A percentile compares a stretch with the other conserved stretches of the same genome.
These are phyloP conservation scores for Eubasilissa regina DNA, from an alignment of 1,140 invertebrate genomes.

Conservation along the genomic window DNA sequence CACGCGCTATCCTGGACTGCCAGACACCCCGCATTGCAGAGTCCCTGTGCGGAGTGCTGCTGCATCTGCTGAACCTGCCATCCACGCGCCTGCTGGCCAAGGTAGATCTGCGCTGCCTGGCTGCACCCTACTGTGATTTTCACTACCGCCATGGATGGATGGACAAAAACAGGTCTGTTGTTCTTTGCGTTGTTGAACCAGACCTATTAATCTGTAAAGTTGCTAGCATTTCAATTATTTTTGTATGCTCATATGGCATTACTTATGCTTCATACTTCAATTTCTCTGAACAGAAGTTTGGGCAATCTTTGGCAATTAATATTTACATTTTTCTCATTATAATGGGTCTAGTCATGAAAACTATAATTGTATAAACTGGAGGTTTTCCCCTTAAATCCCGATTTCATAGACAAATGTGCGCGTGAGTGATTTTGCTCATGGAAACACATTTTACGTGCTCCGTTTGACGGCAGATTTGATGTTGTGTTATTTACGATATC, in stretches of 20 bases:
- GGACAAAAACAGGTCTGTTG: slow-evolving; percentile 72
- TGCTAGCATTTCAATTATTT: not conserved
- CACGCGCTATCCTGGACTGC: slow-evolving; percentile 86
- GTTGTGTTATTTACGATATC: no score
- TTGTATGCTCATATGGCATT: not conserved
- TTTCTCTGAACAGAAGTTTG: not conserved
- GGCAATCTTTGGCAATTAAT: no score
- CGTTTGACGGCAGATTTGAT: no score
- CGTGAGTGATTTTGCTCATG: no score
- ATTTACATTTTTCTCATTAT: no score
- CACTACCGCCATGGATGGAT: slow-evolving; percentile 80
- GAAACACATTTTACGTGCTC: no score
- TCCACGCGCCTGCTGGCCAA: slow-evolving; percentile 81
- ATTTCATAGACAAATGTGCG: no score
- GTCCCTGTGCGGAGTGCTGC: slow-evolving; percentile 87
- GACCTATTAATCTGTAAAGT: not conserved
- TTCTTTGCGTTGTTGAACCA: not conserved
- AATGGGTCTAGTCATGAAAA: no score
- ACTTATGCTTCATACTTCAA: not conserved
- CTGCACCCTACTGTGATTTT: slow-evolving; percentile 94
- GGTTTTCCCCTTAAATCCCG: no score
- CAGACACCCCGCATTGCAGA: slow-evolving; percentile 86
- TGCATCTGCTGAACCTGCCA: slow-evolving; percentile 90
- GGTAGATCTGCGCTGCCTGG: slow-evolving; percentile 86
- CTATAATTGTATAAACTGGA: no score